phyloP scores from a whole-genome alignment of 2,113 vertebrate species.

The Xiphias gladius region DNA sequence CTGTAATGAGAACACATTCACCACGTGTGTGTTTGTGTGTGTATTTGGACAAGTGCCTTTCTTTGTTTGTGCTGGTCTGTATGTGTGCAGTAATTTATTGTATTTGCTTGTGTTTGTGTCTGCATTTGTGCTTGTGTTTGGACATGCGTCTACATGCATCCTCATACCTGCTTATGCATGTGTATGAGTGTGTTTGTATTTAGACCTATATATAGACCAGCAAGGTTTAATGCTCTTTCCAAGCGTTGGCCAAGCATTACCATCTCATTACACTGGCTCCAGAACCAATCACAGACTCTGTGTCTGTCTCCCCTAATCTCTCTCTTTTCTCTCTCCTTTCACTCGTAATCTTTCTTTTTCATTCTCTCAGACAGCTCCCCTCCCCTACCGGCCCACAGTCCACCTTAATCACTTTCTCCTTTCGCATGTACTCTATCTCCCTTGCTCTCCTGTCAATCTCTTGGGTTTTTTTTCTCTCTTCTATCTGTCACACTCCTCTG shows the following conservation, averaged over 20 bases:
- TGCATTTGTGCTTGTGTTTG: constrained; percentile 28
- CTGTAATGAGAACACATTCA: constrained; percentile 71
- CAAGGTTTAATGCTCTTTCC: constrained; percentile 70
- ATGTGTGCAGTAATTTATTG: constrained; percentile 30
- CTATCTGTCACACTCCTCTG: constrained; percentile 65
- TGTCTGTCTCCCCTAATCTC: constrained; percentile 79
- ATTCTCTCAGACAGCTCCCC: constrained; percentile 76
- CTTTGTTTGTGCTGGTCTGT: constrained; percentile 44
- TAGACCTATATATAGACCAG: constrained; percentile 78
- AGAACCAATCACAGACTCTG: constrained; percentile 70
- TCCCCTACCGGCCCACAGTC: constrained; percentile 69
- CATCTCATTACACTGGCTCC: constrained; percentile 80
- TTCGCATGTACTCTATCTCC: constrained; percentile 66
- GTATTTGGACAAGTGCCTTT: constrained; percentile 18
- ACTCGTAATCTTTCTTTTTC: constrained; percentile 77
- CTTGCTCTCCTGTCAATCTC: constrained; percentile 72
- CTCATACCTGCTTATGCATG: constrained; percentile 48
- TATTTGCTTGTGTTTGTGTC: constrained; percentile 46
- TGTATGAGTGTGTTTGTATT: constrained; percentile 63
- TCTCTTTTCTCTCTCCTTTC: constrained; percentile 72
- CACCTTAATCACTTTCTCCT: constrained; percentile 80
- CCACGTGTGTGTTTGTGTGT: constrained; percentile 30
- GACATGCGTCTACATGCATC: constrained; percentile 43
- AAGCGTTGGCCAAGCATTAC: constrained; percentile 70
- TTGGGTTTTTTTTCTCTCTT: constrained; percentile 41